Evolutionary conservation across 1,140 invertebrate genomes (phyloP).

Genomic region (Trachelipus rathkii): DNA sequence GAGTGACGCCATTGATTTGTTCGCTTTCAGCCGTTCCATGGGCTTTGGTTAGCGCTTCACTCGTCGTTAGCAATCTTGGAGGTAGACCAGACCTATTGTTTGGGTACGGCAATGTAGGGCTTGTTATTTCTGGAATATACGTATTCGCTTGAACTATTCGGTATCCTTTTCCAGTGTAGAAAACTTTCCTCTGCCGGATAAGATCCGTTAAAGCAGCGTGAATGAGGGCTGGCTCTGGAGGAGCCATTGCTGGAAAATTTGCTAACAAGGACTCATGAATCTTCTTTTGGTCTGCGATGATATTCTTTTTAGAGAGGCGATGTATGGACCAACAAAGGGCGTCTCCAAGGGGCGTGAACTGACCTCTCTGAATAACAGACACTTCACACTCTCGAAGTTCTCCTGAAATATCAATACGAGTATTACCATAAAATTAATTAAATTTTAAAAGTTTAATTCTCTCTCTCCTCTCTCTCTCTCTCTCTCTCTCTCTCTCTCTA

Average conservation of each 20-base stretch:
- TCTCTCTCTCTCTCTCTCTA: too few relatives aligned
- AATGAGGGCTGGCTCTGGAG: constrained; percentile 33
- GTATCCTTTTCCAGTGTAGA: constrained; percentile 35
- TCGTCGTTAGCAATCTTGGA: neutral
- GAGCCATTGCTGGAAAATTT: constrained; percentile 29
- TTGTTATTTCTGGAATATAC: constrained; percentile 14
- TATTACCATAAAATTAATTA: neutral
- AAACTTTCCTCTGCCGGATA: constrained; percentile 44
- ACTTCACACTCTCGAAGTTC: neutral
- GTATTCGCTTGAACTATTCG: constrained; percentile 38
- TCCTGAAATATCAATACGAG: neutral
- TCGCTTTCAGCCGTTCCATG: constrained; percentile 18
- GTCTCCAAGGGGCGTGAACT: constrained; percentile 42
- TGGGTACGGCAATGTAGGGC: neutral
- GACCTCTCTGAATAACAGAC: constrained; percentile 31
- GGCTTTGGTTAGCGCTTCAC: constrained; percentile 16
- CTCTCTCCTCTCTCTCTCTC: neutral
- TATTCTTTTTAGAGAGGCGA: constrained; percentile 25
- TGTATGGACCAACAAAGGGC: constrained; percentile 42
- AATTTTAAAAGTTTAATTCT: neutral
- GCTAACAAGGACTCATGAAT: constrained; percentile 23
- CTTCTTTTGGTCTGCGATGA: constrained; percentile 25
- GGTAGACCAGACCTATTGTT: constrained; percentile 7
- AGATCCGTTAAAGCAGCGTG: constrained; percentile 43
- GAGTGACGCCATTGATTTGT: constrained; percentile 11